These are phyloP conservation scores for Recurvirostra avosetta DNA, from an alignment of 2,113 vertebrate species.

Conservation along the genomic window DNA sequence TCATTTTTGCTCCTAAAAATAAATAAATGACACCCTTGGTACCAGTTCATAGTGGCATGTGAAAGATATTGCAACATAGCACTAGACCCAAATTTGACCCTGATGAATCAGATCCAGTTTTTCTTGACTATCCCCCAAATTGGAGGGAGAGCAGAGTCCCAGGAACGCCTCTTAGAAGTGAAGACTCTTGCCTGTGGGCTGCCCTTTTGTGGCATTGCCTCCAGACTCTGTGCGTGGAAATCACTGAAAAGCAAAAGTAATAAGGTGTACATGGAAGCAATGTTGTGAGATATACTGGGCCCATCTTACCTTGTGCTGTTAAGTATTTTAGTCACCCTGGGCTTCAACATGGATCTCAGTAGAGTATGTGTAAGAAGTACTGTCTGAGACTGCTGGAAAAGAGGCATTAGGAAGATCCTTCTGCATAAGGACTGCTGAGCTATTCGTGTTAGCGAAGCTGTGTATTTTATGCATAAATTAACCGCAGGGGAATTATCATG, in stretches of 20 bases:
- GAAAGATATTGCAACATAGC: neutral
- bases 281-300: neutral
- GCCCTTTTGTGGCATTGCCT: fast-evolving
- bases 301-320: neutral
- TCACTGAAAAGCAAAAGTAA: fast-evolving
- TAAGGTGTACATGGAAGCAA: fast-evolving
- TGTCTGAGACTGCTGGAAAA: neutral
- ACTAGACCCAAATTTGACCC: neutral
- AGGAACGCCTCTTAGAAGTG: neutral
- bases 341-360: neutral
- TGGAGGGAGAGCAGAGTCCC: neutral
- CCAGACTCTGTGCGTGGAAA: neutral
- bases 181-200: neutral
- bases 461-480: neutral
- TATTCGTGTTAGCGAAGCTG: neutral
- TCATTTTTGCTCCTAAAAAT: neutral
- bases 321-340: neutral
- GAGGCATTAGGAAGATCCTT: neutral
- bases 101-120: neutral
- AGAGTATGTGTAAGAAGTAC: neutral
- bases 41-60: neutral
- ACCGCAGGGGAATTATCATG: neutral
- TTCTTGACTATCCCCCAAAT: neutral
- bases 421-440: neutral
- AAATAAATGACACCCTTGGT: neutral